Base-by-base conservation (phyloP, 2,113 vertebrate species). In the Phylloscopus trochiloides region DNA sequence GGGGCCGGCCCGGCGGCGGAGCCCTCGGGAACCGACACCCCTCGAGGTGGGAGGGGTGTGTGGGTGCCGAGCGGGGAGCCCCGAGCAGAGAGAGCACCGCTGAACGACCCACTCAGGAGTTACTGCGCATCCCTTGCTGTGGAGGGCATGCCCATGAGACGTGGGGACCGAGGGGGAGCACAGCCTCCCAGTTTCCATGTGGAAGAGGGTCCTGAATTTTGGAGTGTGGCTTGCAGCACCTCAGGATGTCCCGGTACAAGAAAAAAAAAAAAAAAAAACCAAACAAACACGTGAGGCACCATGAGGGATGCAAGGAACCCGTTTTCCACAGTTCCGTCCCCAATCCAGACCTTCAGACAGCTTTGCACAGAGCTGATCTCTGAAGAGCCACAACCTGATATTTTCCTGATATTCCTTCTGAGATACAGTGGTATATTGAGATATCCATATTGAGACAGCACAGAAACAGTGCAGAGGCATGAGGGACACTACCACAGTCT, bases 161-260 rank as follows among this genome's bases (percentile, higher is more conserved):
- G 0, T 3, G n/a, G 20, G 9, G 32, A 13, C 21, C 6, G n/a
- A 19, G 36, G 17, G 12, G 2, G 7, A 70, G 59, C 32, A 0
- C 28, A 7, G 40, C 14, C 10, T 55, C 20, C 32, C 17, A 0
- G 26, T 12, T 80, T 58, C 72, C 61, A 2, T 6, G 17, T 36
- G 68, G 52, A 43, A 58, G 34, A 63, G 32, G 22, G 18, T 12
- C 26, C 47, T 55, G 73, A 6, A 7, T 42, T 54, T 59, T 51
- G 16, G 25, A 70, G 38, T 4, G 3, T 7, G 34, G 36, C 55
- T 70, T 16, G 11, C 2, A 32, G 42, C 12, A 6, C 29, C 34
- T 59, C n/a, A 11, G 42, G 32, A 28, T 43, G 47, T 51, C 32
- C 13, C 0, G 0, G 15, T n/a, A 22, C n/a, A 34, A 73, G 25